Conservation (phyloP, 2,888 invertebrate genomes). For the Synergus gifuensis region DNA sequence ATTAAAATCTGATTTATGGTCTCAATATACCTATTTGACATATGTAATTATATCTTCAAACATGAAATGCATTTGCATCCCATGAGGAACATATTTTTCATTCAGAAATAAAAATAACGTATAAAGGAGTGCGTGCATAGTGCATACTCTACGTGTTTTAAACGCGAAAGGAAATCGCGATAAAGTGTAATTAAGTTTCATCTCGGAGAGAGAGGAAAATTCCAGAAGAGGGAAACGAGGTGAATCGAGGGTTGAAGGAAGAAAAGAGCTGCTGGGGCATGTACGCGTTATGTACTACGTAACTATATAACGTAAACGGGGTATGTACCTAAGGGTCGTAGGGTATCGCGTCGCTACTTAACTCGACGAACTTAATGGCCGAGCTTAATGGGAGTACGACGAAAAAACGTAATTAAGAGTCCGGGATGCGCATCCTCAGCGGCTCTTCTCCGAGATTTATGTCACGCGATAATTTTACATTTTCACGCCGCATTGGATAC, state of each 20-base stretch:
- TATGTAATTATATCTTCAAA: conserved; percentile 10
- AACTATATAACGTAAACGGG: conserved; percentile 29
- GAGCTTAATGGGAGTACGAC: conserved; percentile 65
- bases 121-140: neutral
- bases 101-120: neutral
- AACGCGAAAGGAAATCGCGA: conserved; percentile 70
- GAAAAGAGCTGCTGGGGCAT: conserved; percentile 41
- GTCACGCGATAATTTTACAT: conserved; percentile 62
- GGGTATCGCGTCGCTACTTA: conserved; percentile 70
- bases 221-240: conserved; percentile 11
- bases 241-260: conserved; percentile 32
- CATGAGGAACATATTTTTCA: neutral
- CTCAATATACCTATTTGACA: neutral
- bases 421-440: conserved; percentile 60
- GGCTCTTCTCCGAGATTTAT: conserved; percentile 64
- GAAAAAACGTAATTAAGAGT: conserved; percentile 70
- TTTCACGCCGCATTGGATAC: conserved; percentile 27
- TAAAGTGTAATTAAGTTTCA: conserved; percentile 73
- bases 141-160: conserved; percentile 56
- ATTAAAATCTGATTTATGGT: conserved; percentile 14
- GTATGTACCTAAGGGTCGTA: conserved; percentile 50
- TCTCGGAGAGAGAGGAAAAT: conserved; percentile 25
- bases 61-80: conserved; percentile 1
- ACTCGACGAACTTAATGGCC: conserved; percentile 72
- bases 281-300: conserved; percentile 51